Conservation (phyloP, 2,797 vertebrate genomes). For the Periophthalmus magnuspinnatus region DNA sequence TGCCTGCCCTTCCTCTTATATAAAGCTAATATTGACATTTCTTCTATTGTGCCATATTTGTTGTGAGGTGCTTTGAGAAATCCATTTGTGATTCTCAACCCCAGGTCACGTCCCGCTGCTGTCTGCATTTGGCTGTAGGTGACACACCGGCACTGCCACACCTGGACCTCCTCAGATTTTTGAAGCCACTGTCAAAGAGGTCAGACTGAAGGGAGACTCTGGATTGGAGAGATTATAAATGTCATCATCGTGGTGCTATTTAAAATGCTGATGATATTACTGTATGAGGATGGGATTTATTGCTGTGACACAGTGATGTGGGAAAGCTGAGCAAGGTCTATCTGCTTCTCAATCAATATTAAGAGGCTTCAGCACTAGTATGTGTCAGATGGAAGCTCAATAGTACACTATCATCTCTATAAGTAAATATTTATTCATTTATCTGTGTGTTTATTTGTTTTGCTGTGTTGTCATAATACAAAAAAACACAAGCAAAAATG, state of each 20-base stretch:
- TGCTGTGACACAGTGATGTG: background rate
- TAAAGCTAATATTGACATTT: conserved; percentile 15
- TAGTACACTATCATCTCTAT: background rate
- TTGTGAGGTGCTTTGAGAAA: background rate
- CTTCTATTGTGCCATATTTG: background rate
- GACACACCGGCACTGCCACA: conserved; percentile 30
- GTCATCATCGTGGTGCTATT: background rate
- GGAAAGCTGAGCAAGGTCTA: background rate
- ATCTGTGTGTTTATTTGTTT: background rate
- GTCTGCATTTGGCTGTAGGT: conserved; percentile 38
- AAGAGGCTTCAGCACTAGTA: background rate
- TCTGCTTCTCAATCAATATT: background rate
- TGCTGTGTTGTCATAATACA: background rate
- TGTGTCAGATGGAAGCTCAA: background rate
- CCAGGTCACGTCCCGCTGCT: conserved; percentile 25
- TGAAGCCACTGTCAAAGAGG: conserved; percentile 15
- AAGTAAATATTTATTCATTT: background rate
- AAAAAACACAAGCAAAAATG: background rate
- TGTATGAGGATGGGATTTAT: conserved; percentile 5
- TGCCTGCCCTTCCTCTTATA: background rate
- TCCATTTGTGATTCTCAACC: conserved; percentile 28
- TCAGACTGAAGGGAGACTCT: background rate
- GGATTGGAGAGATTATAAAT: conserved; percentile 1
- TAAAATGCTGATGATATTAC: conserved; percentile 9
- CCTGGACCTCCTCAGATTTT: conserved; percentile 15